phyloP scores from a whole-genome alignment of 1,140 invertebrate genomes.

The Ceratina japonica region DNA sequence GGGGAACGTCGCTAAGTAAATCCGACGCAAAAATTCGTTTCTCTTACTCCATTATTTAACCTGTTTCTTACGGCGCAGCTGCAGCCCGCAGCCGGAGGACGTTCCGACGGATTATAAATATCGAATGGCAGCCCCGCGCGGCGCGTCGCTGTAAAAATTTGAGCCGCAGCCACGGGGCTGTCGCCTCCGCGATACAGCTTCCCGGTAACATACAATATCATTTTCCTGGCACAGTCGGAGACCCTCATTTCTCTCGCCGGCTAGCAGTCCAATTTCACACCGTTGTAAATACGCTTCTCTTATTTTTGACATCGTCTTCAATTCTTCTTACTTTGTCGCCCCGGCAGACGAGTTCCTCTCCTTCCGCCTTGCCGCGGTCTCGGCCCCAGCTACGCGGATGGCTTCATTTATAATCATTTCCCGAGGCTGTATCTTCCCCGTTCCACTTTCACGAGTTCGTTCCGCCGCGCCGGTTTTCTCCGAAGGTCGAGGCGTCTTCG shows the following conservation, averaged over 20 bases:
- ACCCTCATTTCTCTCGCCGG: conserved; percentile 72
- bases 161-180: conserved; percentile 32
- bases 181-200: conserved; percentile 58
- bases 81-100: not conserved
- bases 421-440: conserved; percentile 70
- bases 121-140: conserved; percentile 51
- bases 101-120: conserved; percentile 56
- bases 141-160: conserved; percentile 54
- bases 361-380: conserved; percentile 48
- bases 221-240: conserved; percentile 69
- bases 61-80: conserved; percentile 25
- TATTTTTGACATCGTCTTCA: conserved; percentile 73
- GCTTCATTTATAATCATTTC: conserved; percentile 78
- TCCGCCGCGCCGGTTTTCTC: not conserved
- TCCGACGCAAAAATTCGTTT: conserved; percentile 12
- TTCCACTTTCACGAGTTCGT: conserved; percentile 23
- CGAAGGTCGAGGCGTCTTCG: conserved; percentile 14
- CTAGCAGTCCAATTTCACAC: conserved; percentile 78
- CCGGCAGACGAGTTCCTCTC: conserved; percentile 55
- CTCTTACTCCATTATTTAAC: conserved; percentile 26
- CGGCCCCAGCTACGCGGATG: conserved; percentile 62
- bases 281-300: conserved; percentile 77
- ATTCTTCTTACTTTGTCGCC: conserved; percentile 73
- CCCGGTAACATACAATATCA: conserved; percentile 68
- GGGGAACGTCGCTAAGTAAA: conserved; percentile 1